Evolutionary conservation across 2,888 invertebrate species (phyloP), one percentile per base, ranked within the genome.

Genomic region (Phrixothrix hirtus): DNA sequence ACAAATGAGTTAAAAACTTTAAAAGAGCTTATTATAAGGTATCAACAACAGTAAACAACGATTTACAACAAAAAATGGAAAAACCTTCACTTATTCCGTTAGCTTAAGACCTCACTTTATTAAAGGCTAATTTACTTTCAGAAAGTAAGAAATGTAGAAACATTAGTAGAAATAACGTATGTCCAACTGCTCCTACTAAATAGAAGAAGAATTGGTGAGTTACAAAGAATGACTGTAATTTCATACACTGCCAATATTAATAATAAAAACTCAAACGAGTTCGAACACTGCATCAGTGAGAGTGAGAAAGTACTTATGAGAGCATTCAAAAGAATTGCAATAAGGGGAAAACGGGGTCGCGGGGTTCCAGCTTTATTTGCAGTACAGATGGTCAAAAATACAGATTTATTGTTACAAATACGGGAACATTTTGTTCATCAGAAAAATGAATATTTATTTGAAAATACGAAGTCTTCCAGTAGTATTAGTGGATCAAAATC

Each of bases 41-140:
- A 1, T 31, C 42, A 12, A 42, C 42, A 7, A n/a, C n/a, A 15
- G 29, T 15, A 12, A 29, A 15, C 16, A 39, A 10, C 16, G 26
- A 39, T 29, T 16, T 27, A 11, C 17, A 27, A 2, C 27, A 17
- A 41, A 41, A 15, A 41, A 46, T 43, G 48, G 55, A 55, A 29
- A 48, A 55, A 42, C 12, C 54, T 6, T 49, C 46, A n/a, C 17
- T 58, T 9, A 41, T 55, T 13, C 58, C 58, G 16, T 21, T 55
- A 31, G 48, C 55, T 1, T 38, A 39, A n/a, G 58, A 58, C 25
- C 16, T 58, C 7, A 55, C 46, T 31, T 14, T 47, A 15, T 47
- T 55, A 12, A 55, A 25, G 34, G 31, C 32, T 11, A 48, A 47
- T 48, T 37, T 58, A 36, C 12, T 30, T 30, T 11, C 9, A 35